Evolutionary conservation across 2,797 vertebrate species (phyloP).

Genomic region (Spatula clypeata): DNA sequence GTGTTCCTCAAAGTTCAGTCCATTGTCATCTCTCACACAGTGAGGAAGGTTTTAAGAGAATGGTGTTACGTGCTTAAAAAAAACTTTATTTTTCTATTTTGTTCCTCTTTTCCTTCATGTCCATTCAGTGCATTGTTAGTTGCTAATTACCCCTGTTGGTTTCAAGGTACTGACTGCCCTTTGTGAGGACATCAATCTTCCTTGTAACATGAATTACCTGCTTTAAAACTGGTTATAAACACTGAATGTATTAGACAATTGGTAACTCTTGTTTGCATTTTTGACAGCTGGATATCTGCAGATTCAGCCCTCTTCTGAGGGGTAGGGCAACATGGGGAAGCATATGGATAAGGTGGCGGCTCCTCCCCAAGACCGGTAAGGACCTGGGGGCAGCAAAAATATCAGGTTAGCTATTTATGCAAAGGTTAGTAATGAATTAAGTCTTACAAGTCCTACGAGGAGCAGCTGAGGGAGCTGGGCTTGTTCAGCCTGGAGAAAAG

Average conservation of each 20-base stretch:
- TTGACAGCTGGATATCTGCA: background rate
- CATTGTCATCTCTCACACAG: accelerated
- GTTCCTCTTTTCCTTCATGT: background rate
- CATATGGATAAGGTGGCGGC: background rate
- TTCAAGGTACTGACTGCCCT: background rate
- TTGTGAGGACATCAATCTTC: background rate
- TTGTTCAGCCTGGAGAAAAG: too few species aligned
- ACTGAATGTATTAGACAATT: background rate
- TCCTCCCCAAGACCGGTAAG: background rate
- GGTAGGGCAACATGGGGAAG: background rate
- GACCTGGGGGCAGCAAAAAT: background rate
- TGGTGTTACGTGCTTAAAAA: background rate
- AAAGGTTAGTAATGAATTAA: background rate
- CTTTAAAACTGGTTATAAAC: background rate
- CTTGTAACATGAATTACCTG: background rate
- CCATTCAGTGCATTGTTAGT: background rate
- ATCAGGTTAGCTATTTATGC: background rate
- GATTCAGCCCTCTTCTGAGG: background rate
- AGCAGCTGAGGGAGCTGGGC: too few species aligned
- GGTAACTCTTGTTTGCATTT: background rate
- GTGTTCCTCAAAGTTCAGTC: background rate
- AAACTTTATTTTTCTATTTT: background rate
- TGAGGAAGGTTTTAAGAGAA: background rate
- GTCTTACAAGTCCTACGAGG: too few species aligned
- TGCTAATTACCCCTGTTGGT: background rate